A percentile compares a stretch with the other conserved stretches of the same genome.
These are phyloP conservation scores for Drosophila seguyi DNA, from an alignment of 1,140 invertebrate species.

Conservation along the genomic window DNA sequence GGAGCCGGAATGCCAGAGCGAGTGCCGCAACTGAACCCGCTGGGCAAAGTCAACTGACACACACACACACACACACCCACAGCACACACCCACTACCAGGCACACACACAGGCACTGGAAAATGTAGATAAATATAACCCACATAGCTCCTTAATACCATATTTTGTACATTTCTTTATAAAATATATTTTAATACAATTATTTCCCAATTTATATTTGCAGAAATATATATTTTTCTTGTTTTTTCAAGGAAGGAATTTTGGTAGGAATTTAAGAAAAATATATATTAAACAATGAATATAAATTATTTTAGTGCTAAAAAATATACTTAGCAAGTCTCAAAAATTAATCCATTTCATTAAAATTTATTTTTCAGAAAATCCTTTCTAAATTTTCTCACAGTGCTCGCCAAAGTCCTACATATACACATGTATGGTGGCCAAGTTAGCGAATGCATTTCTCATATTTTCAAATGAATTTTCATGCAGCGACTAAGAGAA, in stretches of 20 bases:
- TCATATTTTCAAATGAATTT: conserved; percentile 72
- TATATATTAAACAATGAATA: too few relatives aligned
- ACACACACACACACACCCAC: conserved; percentile 5
- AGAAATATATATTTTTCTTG: too few relatives aligned
- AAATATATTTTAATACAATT: too few relatives aligned
- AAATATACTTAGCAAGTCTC: too few relatives aligned
- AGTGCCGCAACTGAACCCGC: conserved; percentile 27
- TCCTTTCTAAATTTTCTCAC: background rate
- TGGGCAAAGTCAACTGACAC: conserved; percentile 50
- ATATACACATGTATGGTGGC: conserved; percentile 16
- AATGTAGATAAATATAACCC: background rate
- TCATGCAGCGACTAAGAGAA: conserved; percentile 60
- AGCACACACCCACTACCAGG: background rate
- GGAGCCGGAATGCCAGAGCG: conserved; percentile 15
- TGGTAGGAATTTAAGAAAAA: too few relatives aligned
- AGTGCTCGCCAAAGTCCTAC: background rate
- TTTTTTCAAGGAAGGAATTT: too few relatives aligned
- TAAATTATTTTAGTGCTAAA: too few relatives aligned
- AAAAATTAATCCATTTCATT: too few relatives aligned
- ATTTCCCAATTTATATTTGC: too few relatives aligned
- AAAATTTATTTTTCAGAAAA: background rate
- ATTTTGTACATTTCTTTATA: background rate
- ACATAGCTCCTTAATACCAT: background rate
- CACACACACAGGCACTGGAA: background rate
- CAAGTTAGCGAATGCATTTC: conserved; percentile 47